phyloP scores from a whole-genome alignment of 2,797 vertebrate species.

The Tiaroga cobitis region DNA sequence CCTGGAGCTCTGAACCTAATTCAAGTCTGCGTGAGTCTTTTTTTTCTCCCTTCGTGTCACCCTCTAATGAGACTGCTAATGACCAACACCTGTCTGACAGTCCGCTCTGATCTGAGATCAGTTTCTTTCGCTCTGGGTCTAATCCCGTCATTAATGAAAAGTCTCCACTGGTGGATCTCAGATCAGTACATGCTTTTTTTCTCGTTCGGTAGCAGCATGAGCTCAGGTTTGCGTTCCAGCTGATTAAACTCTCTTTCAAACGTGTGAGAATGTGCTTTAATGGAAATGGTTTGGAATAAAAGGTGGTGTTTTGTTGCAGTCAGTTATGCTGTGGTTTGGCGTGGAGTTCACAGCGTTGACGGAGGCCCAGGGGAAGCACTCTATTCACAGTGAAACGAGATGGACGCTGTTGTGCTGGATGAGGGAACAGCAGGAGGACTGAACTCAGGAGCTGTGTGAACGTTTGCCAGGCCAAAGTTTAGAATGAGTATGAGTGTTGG shows the following conservation, averaged over 20 bases:
- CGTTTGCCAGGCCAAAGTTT: conserved; percentile 5
- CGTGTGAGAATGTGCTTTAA: conserved; percentile 46
- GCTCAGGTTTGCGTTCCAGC: conserved; percentile 35
- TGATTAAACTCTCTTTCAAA: conserved; percentile 50
- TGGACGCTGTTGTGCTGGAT: conserved; percentile 22
- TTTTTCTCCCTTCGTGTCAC: conserved; percentile 10
- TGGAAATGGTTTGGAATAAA: conserved; percentile 60
- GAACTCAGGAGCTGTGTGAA: conserved; percentile 14
- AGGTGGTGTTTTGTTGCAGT: conserved; percentile 54
- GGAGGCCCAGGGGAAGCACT: conserved; percentile 11
- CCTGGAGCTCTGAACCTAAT: conserved; percentile 33
- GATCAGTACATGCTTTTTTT: not conserved
- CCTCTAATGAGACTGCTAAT: conserved; percentile 53
- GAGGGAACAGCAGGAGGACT: conserved; percentile 8
- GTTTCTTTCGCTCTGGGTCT: not conserved
- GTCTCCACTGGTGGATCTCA: not conserved
- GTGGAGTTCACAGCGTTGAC: conserved; percentile 36
- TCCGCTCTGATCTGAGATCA: conserved; percentile 38
- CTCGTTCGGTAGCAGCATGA: conserved; percentile 1
- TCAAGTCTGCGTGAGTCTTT: conserved; percentile 22
- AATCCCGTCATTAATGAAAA: not conserved
- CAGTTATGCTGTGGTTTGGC: conserved; percentile 43
- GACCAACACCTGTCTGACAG: conserved; percentile 58
- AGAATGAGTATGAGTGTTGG: not conserved
- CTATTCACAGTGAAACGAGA: conserved; percentile 18